phyloP scores from a whole-genome alignment of 2,797 vertebrate species.

The Odontamblyopus lacepedii region DNA sequence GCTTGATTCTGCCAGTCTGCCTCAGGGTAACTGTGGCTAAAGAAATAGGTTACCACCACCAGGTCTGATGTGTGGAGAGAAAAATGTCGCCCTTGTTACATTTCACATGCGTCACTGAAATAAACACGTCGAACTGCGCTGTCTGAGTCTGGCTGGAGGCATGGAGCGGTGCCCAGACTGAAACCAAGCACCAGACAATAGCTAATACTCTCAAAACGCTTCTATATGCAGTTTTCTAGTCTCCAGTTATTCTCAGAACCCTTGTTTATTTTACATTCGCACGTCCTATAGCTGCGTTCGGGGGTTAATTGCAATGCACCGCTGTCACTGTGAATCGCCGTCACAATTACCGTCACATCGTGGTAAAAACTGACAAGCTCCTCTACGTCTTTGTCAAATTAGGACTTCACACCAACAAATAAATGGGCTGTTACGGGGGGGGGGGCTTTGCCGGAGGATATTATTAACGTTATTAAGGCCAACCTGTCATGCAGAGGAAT shows the following conservation, averaged over 20 bases:
- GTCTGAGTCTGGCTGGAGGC: too few species aligned
- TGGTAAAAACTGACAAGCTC: conserved; percentile 40
- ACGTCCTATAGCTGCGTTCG: conserved; percentile 23
- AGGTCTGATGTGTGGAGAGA: too few species aligned
- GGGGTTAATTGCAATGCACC: conserved; percentile 49
- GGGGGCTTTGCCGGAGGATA: conserved; percentile 33
- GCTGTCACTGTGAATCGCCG: conserved; percentile 48
- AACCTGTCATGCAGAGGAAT: conserved; percentile 31
- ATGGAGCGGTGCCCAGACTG: too few species aligned
- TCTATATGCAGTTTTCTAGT: not conserved
- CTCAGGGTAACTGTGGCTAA: too few species aligned
- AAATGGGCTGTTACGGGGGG: conserved; percentile 10
- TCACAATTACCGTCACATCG: conserved; percentile 54
- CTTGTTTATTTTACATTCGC: conserved; percentile 28
- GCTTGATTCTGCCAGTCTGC: too few species aligned
- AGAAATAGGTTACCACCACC: too few species aligned
- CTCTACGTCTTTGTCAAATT: conserved; percentile 25
- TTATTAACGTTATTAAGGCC: conserved; percentile 48
- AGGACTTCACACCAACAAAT: conserved; percentile 12
- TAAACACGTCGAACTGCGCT: too few species aligned
- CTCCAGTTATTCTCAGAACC: not conserved
- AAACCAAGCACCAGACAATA: not conserved
- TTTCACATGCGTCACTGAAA: too few species aligned
- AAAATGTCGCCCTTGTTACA: too few species aligned
- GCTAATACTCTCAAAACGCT: not conserved